Evolutionary conservation across 1,140 invertebrate genomes (phyloP).

Genomic region (Drosophila jambulina): DNA sequence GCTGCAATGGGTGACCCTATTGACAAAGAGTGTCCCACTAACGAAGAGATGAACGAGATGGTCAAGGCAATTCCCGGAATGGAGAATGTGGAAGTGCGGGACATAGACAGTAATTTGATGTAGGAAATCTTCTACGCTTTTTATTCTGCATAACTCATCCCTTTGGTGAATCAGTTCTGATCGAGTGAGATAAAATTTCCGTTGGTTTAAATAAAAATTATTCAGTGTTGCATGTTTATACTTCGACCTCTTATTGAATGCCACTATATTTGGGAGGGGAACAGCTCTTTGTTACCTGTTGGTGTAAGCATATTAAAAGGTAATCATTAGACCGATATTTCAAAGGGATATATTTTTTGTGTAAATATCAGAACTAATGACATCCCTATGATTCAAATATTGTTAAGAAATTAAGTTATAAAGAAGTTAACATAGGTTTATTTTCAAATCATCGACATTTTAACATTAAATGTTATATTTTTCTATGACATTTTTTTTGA

Average conservation of each 20-base stretch:
- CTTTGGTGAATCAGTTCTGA: not conserved
- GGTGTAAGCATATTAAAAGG: too few species aligned
- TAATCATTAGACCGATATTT: too few species aligned
- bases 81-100: constrained; percentile 65
- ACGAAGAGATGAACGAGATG: constrained; percentile 57
- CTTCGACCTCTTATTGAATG: not conserved
- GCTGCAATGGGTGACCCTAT: not conserved
- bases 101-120: constrained; percentile 56
- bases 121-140: not conserved
- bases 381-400: too few species aligned
- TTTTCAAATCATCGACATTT: too few species aligned
- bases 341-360: too few species aligned
- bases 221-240: not conserved
- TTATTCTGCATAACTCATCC: not conserved
- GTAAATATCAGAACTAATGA: too few species aligned
- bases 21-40: not conserved
- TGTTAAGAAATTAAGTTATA: too few species aligned
- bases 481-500: too few species aligned
- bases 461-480: too few species aligned
- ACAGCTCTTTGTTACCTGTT: too few species aligned
- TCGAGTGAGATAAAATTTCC: not conserved
- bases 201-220: constrained; percentile 6
- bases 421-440: too few species aligned
- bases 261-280: not conserved
- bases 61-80: constrained; percentile 67